Base-by-base conservation (phyloP, 2,797 vertebrate species). In the Syngnathus rostellatus region DNA sequence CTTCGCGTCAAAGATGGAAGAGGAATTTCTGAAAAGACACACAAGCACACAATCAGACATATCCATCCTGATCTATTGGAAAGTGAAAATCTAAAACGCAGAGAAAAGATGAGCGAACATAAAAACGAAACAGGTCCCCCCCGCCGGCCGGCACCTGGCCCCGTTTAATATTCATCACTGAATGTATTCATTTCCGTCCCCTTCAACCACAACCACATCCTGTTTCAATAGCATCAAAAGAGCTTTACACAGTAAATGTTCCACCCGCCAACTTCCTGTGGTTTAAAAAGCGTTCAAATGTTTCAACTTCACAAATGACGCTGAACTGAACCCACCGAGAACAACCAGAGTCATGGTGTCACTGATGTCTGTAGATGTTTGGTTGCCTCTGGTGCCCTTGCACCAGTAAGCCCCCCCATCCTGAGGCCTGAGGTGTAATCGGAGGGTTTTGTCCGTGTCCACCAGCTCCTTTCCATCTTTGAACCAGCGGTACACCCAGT, bases 401-500 rank as follows among this genome's bases (percentile, higher is more conserved):
- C 86, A 87, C 0, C 1, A 23, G 55, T 85, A 87, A 0, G 0
- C 3, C 8, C 73, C 78, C 1, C 0, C 2, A 40, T 69, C 1
- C 54, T 65, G 21, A 2, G 5, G 3, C 31, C 0, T 0, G 14
- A 82, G 70, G 1, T 0, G 1, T 37, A 74, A 11, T 37, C 11
- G 73, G 58, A 53, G 6, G 51, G 5, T 10, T 25, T 45, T 0
- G 5, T 0, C 25, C 5, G 17, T 39, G 10, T 11, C 0, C 21
- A 0, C 0, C 0, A 70, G 50, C 2, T 1, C 0, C 0, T 0
- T 0, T 63, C 1, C 31, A 40, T 80, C 66, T 73, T 65, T 83
- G 76, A 69, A 78, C 85, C 80, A 87, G 3, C 48, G 7, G 72
- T 85, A 88, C 2, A 38, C 10, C 86, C 85, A 86, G 43, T 43